Evolutionary conservation across 2,113 vertebrate species (phyloP).

Genomic region (Chaetops frenatus): DNA sequence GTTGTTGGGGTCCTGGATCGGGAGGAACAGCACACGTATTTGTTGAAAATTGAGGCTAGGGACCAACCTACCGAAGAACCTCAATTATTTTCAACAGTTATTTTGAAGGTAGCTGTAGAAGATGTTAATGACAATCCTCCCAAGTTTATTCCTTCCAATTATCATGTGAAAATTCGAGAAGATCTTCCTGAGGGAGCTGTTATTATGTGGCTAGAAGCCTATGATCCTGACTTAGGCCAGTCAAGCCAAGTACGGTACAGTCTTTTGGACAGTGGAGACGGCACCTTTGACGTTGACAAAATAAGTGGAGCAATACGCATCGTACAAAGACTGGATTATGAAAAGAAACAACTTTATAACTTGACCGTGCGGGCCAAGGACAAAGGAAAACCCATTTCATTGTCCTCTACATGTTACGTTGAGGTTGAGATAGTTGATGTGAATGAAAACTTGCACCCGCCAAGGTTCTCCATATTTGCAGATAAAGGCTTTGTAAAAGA

Average conservation of each 20-base stretch:
- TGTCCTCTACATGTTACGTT: slow-evolving; percentile 89
- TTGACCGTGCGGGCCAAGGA: slow-evolving; percentile 91
- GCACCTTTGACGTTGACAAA: slow-evolving; percentile 92
- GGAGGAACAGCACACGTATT: slow-evolving; percentile 76
- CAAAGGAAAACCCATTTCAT: slow-evolving; percentile 88
- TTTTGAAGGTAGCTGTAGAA: slow-evolving; percentile 85
- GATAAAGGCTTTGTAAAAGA: slow-evolving; percentile 90
- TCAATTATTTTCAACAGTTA: slow-evolving; percentile 82
- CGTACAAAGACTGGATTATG: slow-evolving; percentile 87
- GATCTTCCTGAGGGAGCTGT: slow-evolving; percentile 92
- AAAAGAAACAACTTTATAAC: slow-evolving; percentile 89
- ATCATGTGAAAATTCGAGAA: slow-evolving; percentile 88
- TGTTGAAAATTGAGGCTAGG: slow-evolving; percentile 85
- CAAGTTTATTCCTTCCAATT: slow-evolving; percentile 88
- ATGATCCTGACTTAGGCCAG: slow-evolving; percentile 87
- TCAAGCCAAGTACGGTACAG: slow-evolving; percentile 94
- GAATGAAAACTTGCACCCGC: slow-evolving; percentile 90
- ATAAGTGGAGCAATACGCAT: slow-evolving; percentile 90
- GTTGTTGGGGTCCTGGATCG: slow-evolving; percentile 81
- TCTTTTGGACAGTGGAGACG: slow-evolving; percentile 85
- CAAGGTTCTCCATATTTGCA: slow-evolving; percentile 84
- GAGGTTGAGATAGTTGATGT: slow-evolving; percentile 92
- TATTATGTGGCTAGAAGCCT: slow-evolving; percentile 90
- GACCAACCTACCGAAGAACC: slow-evolving; percentile 84
- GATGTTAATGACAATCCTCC: slow-evolving; percentile 96